Evolutionary conservation across 2,797 vertebrate genomes (phyloP).

Genomic region (Lates japonicus): DNA sequence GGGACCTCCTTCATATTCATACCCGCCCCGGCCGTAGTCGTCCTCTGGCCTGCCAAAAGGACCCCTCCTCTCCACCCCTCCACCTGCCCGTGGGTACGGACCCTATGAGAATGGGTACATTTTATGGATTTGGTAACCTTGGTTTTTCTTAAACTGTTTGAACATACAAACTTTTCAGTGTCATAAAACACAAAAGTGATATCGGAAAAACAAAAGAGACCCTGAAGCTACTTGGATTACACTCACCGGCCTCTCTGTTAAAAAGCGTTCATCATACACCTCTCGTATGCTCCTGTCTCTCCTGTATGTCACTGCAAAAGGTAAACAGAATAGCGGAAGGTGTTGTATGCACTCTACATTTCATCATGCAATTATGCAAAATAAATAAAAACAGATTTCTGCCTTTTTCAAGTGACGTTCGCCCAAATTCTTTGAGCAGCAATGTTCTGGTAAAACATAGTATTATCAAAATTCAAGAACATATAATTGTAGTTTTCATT

Average conservation of each 20-base stretch:
- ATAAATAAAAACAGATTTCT: background rate
- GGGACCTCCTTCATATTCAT: conserved; percentile 82
- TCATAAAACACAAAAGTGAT: background rate
- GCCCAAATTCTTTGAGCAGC: background rate
- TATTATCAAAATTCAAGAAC: background rate
- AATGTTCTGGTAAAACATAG: background rate
- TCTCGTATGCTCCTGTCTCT: conserved; percentile 84
- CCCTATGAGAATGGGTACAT: conserved; percentile 52
- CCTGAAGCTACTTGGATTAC: background rate
- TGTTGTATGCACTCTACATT: background rate
- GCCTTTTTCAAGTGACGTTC: background rate
- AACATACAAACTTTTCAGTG: background rate
- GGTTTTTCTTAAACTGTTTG: background rate
- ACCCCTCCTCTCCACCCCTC: conserved; percentile 77
- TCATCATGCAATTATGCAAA: background rate
- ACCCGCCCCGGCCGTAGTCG: conserved; percentile 77
- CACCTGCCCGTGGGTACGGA: conserved; percentile 76
- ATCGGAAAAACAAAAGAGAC: background rate
- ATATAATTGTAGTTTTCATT: background rate
- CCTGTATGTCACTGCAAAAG: conserved; percentile 84
- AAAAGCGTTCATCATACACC: conserved; percentile 84
- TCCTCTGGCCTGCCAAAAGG: conserved; percentile 84
- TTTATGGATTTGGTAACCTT: background rate
- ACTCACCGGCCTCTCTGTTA: conserved; percentile 81
- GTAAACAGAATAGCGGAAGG: conserved; percentile 20